Base-by-base conservation (phyloP, 2,113 vertebrate species). In the Plotosus lineatus region DNA sequence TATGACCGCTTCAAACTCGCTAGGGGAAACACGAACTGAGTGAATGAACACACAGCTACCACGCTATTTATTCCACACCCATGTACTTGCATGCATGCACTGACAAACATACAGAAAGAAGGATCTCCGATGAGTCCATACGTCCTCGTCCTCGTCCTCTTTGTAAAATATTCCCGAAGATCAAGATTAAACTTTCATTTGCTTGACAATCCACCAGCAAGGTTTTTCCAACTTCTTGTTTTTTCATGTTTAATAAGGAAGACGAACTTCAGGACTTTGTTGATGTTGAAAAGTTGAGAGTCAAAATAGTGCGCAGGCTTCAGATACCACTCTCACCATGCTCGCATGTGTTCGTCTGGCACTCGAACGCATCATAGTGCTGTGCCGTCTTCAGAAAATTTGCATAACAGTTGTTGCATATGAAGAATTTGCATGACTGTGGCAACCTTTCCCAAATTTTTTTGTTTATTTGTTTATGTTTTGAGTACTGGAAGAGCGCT, bases 371-470 rank as follows among this genome's bases (percentile, higher is more conserved):
- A 26, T 55, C 72, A 42, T 61, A 0, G 10, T 78, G 76, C n/a
- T 14, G 75, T 48, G 42, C 21, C 19, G 10, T 23, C 58, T 21
- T 65, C 56, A 50, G 42, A 65, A 65, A 65, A 44, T 78, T 78
- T 78, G 76, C 76, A 78, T 78, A 78, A 78, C 76, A 65, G 76
- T 65, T 78, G 65, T 51, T 38, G 76, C 58, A 51, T 10, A 17
- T 19, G 65, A 28, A 51, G 31, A 1, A 78, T 78, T 78, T 78
- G 76, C 76, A 65, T 78, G 51, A 58, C 3, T 87, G 88, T 87
- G 81, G 74, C 63, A 65, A 65, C 42, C 60, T 21, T 65, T 50
- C 6, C 50, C 33, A 48, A 50, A 75, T 12, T n/a, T n/a, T n/a
- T n/a, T n/a, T n/a, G n/a, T n/a, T n/a, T n/a, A 78, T 78, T 65